These are phyloP conservation scores for Drosophila kanapiae DNA, from an alignment of 1,140 invertebrate species.

Conservation along the genomic window DNA sequence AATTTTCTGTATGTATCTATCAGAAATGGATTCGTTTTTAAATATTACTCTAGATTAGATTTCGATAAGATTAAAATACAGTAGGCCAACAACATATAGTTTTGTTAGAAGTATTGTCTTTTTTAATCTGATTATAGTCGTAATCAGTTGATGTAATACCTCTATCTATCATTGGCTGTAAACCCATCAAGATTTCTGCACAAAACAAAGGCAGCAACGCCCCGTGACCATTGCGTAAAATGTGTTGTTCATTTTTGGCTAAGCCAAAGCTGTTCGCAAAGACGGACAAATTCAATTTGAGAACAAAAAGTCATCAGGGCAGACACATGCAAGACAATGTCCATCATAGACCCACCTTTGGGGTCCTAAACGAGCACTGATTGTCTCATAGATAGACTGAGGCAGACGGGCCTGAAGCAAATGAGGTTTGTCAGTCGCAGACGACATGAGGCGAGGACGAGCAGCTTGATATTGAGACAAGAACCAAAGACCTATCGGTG, in stretches of 20 bases:
- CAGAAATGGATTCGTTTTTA: no score
- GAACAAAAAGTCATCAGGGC: constrained; percentile 23
- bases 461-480: background rate
- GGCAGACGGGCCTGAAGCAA: constrained; percentile 12
- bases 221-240: background rate
- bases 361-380: constrained; percentile 8
- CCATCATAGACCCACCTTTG: constrained; percentile 40
- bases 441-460: background rate
- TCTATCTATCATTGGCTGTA: background rate
- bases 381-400: constrained; percentile 20
- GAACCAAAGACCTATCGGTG: background rate
- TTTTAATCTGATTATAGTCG: background rate
- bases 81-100: no score
- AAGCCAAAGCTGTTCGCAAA: background rate
- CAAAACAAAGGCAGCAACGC: background rate
- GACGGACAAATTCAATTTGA: constrained; percentile 28
- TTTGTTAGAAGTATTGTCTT: background rate
- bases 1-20: background rate
- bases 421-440: constrained; percentile 11
- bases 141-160: constrained; percentile 9
- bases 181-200: background rate
- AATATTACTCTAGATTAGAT: background rate
- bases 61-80: background rate
- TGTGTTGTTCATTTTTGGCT: background rate
- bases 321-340: constrained; percentile 40